Evolutionary conservation across 2,797 vertebrate genomes (phyloP), one percentile per base, ranked within the genome.

Genomic region (Peromyscus nudipes): DNA sequence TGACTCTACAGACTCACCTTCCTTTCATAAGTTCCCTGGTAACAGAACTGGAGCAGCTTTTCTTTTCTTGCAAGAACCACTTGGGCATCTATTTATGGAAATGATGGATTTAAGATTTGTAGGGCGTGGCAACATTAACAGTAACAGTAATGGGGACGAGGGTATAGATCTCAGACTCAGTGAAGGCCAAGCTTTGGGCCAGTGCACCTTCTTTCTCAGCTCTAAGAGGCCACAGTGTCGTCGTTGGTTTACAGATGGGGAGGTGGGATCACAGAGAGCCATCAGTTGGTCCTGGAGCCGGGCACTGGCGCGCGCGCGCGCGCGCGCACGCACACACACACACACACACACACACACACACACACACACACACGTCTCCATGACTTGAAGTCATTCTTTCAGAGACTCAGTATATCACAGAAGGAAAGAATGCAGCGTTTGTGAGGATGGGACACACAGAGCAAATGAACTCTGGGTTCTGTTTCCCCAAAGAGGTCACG

Each of bases 1-100:
- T 55, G 73, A 87, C 3, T 16, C 23, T 52, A 19, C 3, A 89
- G 69, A 93, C n/a, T n/a, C 25, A 83, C 64, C 94, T 87, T 92
- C 69, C 60, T 64, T 91, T 93, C 90, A 34, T 65, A n/a, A 46
- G 37, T 91, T 91, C 84, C 75, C 60, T 40, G 57, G 23, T 80
- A 92, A 43, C 27, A 79, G 29, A 82, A 43, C 37, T 37, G 37
- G 91, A 92, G 88, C 13, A n/a, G 4, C 19, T 57, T 86, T 73
- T 75, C 64, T 55, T 67, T 75, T 11, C 57, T 88, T 83, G 10
- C 1, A 88, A 90, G 81, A 65, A 69, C 67, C 21, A 34, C 29
- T 67, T 93, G 77, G 29, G 7, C 73, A n/a, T 95, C 25, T 86
- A 52, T 37, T 87, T 40, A 34, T 71, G 89, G 88, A 6, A 89